Base-by-base conservation (phyloP, 1,140 invertebrate species). In the Propsilocerus akamusi region DNA sequence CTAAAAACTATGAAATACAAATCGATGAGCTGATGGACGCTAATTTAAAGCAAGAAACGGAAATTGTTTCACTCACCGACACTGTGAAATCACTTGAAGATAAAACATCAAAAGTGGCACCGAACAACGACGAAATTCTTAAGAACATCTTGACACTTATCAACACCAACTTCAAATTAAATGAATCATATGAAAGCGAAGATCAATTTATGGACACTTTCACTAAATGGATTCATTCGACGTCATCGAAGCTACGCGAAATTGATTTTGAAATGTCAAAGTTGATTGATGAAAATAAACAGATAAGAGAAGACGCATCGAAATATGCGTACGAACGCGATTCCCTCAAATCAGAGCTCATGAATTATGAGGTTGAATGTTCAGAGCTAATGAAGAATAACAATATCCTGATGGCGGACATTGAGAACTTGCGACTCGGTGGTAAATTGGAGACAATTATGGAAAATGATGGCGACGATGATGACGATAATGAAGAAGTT, bases 371-470 rank as follows among this genome's bases (percentile, higher is more conserved):
- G 54, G 61, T 70, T n/a, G 76, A 80, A 60, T 69, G 75, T 49
- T 69, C 68, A 34, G 73, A 78, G 62, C 69, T 78, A 59, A 76
- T 76, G 56, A 75, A 76, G 55, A 79, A 78, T 59, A 79, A 80
- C 56, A 76, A 78, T 57, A 66, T 75, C 52, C 61, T 80, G 14
- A 69, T 78, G 56, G 69, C 70, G 48, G 74, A 78, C 60, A 68
- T 80, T 53, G 68, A 76, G 14, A 67, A 70, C 22, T 66, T 71
- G 50, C 76, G 77, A 60, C 72, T 72, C 56, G 69, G 71, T 8
- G 68, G 68, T 25, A 76, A 76, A 53, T 60, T 80, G 48, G 73
- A 79, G 57, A 76, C 77, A 8, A 80, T 80, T 12, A 66, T 73
- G 55, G 68, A 72, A 57, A 63, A 63, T 11, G 64, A 71, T 62